Evolutionary conservation across 2,797 vertebrate genomes (phyloP).

Genomic region (Sphenodon punctatus): DNA sequence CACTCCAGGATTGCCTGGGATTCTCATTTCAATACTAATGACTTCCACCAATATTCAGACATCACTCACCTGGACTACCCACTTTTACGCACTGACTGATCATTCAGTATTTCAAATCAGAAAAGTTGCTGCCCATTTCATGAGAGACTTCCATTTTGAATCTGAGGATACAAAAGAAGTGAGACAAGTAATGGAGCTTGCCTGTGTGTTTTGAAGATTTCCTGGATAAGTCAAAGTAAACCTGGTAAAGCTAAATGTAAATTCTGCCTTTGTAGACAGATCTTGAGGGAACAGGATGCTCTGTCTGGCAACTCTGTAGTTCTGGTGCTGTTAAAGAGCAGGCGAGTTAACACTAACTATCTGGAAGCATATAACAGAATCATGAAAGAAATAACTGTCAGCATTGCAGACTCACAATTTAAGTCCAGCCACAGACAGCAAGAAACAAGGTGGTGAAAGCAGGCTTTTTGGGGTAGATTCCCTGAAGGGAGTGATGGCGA

Average conservation of each 20-base stretch:
- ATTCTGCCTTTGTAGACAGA: neutral
- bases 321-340: neutral
- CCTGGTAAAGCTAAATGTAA: neutral
- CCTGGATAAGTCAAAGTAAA: neutral
- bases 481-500: neutral
- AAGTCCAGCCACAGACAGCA: neutral
- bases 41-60: slow-evolving; percentile 4
- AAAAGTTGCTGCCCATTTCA: slow-evolving; percentile 7
- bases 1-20: neutral
- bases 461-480: neutral
- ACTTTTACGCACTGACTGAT: neutral
- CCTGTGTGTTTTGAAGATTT: neutral
- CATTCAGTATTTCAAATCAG: neutral
- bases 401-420: slow-evolving; percentile 1
- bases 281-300: neutral
- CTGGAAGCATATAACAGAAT: neutral
- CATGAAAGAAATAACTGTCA: neutral
- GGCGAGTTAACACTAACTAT: neutral
- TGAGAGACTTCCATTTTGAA: slow-evolving; percentile 3
- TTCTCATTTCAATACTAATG: neutral
- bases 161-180: neutral
- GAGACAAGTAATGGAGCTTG: neutral
- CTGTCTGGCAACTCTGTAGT: neutral
- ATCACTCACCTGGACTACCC: neutral
- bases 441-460: neutral